These are phyloP conservation scores for Neoniphon sammara DNA, from an alignment of 2,797 vertebrate genomes.

Conservation along the genomic window DNA sequence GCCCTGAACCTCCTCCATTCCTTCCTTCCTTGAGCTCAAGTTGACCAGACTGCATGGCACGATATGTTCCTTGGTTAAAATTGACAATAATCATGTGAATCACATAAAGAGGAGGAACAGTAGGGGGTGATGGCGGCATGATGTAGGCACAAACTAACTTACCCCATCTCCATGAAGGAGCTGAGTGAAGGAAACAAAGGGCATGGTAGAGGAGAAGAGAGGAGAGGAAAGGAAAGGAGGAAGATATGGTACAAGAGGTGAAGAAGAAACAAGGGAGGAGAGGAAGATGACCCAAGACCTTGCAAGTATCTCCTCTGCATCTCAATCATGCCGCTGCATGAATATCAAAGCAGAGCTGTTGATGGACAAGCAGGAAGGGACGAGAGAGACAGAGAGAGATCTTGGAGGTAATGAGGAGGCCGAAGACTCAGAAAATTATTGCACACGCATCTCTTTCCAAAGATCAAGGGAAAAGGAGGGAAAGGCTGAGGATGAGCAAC, in stretches of 20 bases:
- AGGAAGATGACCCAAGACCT: conserved; percentile 66
- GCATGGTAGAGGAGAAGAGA: not conserved
- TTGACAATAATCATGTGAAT: conserved; percentile 22
- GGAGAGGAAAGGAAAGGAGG: not conserved
- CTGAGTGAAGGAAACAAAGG: conserved; percentile 18
- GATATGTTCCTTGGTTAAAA: conserved; percentile 22
- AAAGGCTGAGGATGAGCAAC: conserved; percentile 39
- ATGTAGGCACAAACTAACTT: conserved; percentile 20
- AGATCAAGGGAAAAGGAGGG: conserved; percentile 62
- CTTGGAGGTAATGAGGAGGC: conserved; percentile 69
- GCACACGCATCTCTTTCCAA: conserved; percentile 70
- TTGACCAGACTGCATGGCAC: conserved; percentile 19
- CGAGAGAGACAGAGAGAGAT: conserved; percentile 38
- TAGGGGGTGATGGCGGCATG: not conserved
- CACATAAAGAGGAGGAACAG: conserved; percentile 9
- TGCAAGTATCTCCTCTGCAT: conserved; percentile 65
- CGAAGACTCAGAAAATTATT: conserved; percentile 64
- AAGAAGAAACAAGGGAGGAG: conserved; percentile 44
- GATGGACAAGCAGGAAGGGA: conserved; percentile 70
- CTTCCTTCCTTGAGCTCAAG: not conserved
- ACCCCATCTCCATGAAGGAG: conserved; percentile 17
- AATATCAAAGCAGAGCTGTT: conserved; percentile 81
- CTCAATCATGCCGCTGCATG: conserved; percentile 67
- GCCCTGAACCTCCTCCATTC: conserved; percentile 1
- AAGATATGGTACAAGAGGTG: conserved; percentile 33